These are phyloP conservation scores for Actinia tenebrosa DNA, from an alignment of 64 coral and sea anemone genomes.

Conservation along the genomic window DNA sequence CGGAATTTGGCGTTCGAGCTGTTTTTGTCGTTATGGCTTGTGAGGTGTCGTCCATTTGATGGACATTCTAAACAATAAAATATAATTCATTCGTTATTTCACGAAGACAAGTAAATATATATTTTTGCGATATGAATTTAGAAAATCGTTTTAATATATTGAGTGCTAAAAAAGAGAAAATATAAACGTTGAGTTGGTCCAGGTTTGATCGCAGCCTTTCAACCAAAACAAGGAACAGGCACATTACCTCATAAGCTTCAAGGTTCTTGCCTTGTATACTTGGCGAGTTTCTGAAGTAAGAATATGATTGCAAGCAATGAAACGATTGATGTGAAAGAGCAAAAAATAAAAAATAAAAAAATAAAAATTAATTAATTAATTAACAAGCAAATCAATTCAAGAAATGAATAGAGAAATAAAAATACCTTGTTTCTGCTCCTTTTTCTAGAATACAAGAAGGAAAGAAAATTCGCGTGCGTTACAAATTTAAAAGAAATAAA, in stretches of 20 bases:
- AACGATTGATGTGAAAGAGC: background rate
- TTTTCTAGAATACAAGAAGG: background rate
- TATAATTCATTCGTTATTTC: background rate
- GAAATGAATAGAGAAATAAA: background rate
- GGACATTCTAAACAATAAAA: background rate
- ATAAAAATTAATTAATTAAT: background rate
- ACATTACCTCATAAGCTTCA: background rate
- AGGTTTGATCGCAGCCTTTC: no score
- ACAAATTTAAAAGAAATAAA: no score
- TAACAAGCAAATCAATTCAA: background rate
- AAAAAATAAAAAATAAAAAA: background rate
- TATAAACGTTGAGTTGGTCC: no score
- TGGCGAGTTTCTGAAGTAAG: background rate
- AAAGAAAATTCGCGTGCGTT: background rate
- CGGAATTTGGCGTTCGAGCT: background rate
- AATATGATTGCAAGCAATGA: background rate
- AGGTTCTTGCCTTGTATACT: background rate
- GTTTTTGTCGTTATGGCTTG: background rate
- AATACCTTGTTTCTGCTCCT: background rate
- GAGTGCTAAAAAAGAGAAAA: no score
- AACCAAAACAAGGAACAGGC: no score
- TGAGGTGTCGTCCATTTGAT: background rate
- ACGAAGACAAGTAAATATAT: background rate
- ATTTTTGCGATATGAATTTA: no score
- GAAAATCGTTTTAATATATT: no score